Evolutionary conservation across 1,140 invertebrate genomes (phyloP), one percentile per base, ranked within the genome.

Genomic region (Drosophila suzukii): DNA sequence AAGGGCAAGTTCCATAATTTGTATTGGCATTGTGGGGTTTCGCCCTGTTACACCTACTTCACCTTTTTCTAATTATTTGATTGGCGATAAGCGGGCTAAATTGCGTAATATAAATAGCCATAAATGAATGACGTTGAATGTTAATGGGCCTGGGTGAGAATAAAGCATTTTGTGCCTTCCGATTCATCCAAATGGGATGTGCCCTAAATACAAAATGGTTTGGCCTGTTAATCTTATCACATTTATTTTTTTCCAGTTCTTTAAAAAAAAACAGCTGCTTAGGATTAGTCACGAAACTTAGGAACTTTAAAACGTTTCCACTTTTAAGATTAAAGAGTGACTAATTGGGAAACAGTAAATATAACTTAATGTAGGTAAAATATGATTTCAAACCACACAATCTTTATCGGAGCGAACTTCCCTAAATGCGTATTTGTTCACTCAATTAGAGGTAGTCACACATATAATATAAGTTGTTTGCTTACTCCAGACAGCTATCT

Each of bases 11-110:
- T 46, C 61, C 53, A 75, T 80, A 72, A 76, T 60, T 80, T 80
- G 44, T 70, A 75, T 71, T 51, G 63, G 54, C 67, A 67, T 58
- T 75, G 47, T 58, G 47, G 15, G 54, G 47, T 43, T 62, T 32
- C 27, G 38, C 53, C 60, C 17, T 39, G 38, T 66, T 57, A 50
- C 39, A 44, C 60, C 32, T 39, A 49, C 39, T 58, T 47, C 56
- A 39, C 61, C 61, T 75, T 71, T 71, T 50, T 54, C 38, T 70
- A 86, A 85, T 85, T 86, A 82, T 82, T 78, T 85, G 78, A 85
- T 88, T 75, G 60, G 7, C 59, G 78, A 88, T 85, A 85, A 85
- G 82, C 68, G 34, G 68, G 53, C 30, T 24, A 70, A 71, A 58
- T 71, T 72, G 51, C 67, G 66, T 71, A 72, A 71, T 71, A 72